Percentiles rank a stretch among this genome's conserved stretches.
phyloP scores from a whole-genome alignment of 64 coral and sea anemone genomes.

The Platygyra sinensis region DNA sequence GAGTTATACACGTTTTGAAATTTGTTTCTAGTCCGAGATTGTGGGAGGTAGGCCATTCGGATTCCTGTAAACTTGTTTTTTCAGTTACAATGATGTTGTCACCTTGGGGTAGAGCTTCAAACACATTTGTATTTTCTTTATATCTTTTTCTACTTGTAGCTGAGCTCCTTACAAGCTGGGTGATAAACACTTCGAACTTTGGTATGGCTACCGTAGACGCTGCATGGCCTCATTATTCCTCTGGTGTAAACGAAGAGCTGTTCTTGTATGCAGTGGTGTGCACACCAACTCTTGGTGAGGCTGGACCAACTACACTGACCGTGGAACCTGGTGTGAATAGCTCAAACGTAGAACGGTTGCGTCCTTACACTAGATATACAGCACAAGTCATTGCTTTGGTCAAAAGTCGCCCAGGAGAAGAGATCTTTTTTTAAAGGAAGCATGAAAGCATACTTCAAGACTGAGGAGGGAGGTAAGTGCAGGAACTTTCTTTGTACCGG shows the following conservation, averaged over 20 bases:
- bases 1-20: too few relatives aligned
- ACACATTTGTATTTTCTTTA: too few relatives aligned
- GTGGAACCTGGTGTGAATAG: neutral
- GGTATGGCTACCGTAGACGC: neutral
- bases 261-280: constrained; percentile 1
- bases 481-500: too few relatives aligned
- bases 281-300: neutral
- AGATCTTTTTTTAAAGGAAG: neutral
- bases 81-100: too few relatives aligned
- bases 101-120: too few relatives aligned
- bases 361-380: neutral
- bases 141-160: neutral
- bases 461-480: neutral
- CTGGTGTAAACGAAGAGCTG: neutral
- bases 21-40: too few relatives aligned
- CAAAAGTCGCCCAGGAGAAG: neutral
- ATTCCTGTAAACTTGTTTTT: too few relatives aligned
- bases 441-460: neutral
- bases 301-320: neutral
- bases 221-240: neutral
- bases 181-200: neutral
- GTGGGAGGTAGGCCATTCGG: too few relatives aligned
- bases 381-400: constrained; percentile 2
- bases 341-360: neutral
- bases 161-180: neutral